Evolutionary conservation across 2,888 invertebrate species (phyloP), one percentile per base, ranked within the genome.

Genomic region (Lordiphosa fenestrarum): DNA sequence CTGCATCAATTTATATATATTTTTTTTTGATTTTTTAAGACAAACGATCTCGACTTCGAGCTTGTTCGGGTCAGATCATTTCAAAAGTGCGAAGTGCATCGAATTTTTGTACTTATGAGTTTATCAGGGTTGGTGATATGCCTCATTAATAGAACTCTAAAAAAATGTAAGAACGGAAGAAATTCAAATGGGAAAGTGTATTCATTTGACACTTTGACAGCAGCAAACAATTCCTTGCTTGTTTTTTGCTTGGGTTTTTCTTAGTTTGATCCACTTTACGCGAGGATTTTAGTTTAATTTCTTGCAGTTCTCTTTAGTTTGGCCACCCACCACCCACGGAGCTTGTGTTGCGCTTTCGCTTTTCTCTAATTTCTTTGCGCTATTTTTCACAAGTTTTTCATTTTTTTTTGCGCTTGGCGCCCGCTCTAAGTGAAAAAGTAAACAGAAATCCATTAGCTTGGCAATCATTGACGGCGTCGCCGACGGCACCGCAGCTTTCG

Each of bases 401-500:
- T 21, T 36, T 23, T 25, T 33, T 41, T 25, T 25, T 52, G 15
- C 48, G 53, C 49, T 63, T 63, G 64, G 50, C 52, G 47, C 39
- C 58, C 56, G 55, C 46, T 75, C 78, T 86, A 86, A 85, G 82
- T 86, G 82, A 77, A 86, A 85, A 86, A 86, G 86, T 86, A 85
- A 85, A 85, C 86, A 85, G 86, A 86, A 86, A 85, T 86, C 85
- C 85, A 85, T 85, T 86, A 86, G 86, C 85, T 80, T 66, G 71
- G 85, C 85, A 85, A 86, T 85, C 86, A 85, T 85, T 84, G 86
- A 69, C 69, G 84, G 78, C 78, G 78, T 65, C 82, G 50, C 53
- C 58, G 51, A 54, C 49, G 63, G 58, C 68, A 63, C 65, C 62
- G 65, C 62, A 56, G 65, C 42, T 47, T 30, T 33, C n/a, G 53